Base-by-base conservation (phyloP, 2,113 vertebrate genomes). In the Trematomus loennbergii region DNA sequence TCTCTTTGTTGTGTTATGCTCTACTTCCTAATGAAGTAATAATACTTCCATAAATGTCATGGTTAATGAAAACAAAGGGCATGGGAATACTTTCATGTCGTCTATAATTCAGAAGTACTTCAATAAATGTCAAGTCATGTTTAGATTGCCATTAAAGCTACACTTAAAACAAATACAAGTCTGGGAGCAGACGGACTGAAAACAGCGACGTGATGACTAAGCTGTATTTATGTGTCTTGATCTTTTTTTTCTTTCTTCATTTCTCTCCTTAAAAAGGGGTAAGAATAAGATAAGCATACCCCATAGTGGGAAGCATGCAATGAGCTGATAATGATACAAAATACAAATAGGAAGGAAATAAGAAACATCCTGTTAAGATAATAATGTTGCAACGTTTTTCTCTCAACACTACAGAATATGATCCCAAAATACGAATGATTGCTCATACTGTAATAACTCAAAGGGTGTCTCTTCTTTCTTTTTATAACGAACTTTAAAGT, bases 31-130 rank as follows among this genome's bases (percentile, higher is more conserved):
- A 59, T 63, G 45, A 55, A 46, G 48, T 50, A 55, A 11, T n/a
- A 11, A 57, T 55, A 20, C 33, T 46, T 20, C 18, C 52, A 25
- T 46, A 72, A 64, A 75, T 75, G 59, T 64, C 33, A 79, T n/a
- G 3, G 8, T 13, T 15, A 64, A 33, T 25, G 29, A 53, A 40
- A 40, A 50, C 22, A 9, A 25, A 25, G 12, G 16, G 17, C 1
- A 22, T 16, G 12, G 11, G 52, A 45, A 4, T 33, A 48, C 36
- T 46, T 54, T 65, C 12, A 55, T 40, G 40, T 65, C 18, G 49
- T 48, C 9, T 65, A 16, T 16, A 57, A 33, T 64, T 75, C 22
- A 65, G 3, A 36, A 49, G 43, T 50, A 17, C n/a, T 55, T 55
- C 17, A 50, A 10, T 43, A 77, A 59, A 52, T 29, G 18, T 40